Base-by-base conservation (phyloP, 2,113 vertebrate species). In the Empidonax traillii region DNA sequence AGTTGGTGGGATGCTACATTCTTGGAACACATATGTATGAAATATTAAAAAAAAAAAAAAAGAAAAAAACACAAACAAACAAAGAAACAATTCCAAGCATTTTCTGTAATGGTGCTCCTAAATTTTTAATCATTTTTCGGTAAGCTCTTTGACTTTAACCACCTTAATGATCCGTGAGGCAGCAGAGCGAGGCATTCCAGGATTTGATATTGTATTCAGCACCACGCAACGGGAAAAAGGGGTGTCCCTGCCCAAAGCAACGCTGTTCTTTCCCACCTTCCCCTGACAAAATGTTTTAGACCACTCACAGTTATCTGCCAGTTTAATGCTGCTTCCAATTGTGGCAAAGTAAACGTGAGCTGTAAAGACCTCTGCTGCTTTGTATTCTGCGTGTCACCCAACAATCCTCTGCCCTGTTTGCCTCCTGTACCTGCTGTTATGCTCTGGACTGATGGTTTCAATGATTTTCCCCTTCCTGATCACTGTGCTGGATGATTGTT, bases 401-500 rank as follows among this genome's bases (percentile, higher is more conserved):
- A 58, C 58, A 85, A 68, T 89, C 58, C 19, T 85, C 66, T 91
- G 78, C 78, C 85, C 85, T 94, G 52, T 93, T 95, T 94, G 87
- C 24, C 67, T 95, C 96, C 86, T 77, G 10, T 74, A 52, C 67
- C 67, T 91, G 63, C 59, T 67, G 33, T 89, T 84, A 52, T 65
- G 72, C 55, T 91, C 85, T 90, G 75, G 63, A 53, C 79, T 96
- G 93, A 93, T 91, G 35, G 63, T 89, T 95, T 96, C 90, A 85
- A 85, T 91, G 89, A 96, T 94, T 96, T 96, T 91, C 75, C 39
- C 79, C 39, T 90, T 94, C 78, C 63, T 93, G 90, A 80, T 95
- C 81, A 66, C 39, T 77, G 67, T 91, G 82, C 89, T 85, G 75
- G 39, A 91, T 93, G 88, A 95, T 90, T 86, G 76, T 86, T 90